Evolutionary conservation across 1,140 invertebrate genomes (phyloP), one percentile per base, ranked within the genome.

Genomic region (Caerostris extrusa): DNA sequence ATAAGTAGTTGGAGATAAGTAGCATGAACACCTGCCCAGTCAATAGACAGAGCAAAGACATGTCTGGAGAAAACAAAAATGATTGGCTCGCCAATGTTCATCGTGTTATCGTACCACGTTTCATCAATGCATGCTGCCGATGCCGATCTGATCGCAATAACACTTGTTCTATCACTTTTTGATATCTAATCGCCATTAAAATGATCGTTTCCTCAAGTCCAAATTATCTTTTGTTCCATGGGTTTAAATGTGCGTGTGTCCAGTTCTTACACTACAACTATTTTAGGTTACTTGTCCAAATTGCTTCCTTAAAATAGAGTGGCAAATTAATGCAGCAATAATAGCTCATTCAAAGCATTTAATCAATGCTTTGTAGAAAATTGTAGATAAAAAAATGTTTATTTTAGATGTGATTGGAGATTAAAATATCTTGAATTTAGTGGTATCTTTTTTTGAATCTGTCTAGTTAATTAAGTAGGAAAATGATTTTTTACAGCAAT

Each of bases 161-260:
- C 69, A 77, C 69, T 34, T 77, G 69, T 77, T 77, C 7, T 77
- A 77, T 77, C 69, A 77, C 69, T 50, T 50, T 53, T 77, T 4
- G 34, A 34, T 4, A 77, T 77, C 69, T 77, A 34, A 77, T 34
- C 0, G 34, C 12, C 34, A 77, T 50, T 77, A 77, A 50, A 77
- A 50, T 77, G 10, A 7, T 19, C 19, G 69, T 53, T 10, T 34
- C 34, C 34, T 34, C 34, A 34, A 34, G 50, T 50, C 10, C 69
- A 50, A 77, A 77, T 77, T 34, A 77, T 77, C 34, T 7, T 19
- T 34, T 77, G 69, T 34, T 50, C 5, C 34, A 77, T 77, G 69
- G 50, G 69, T 77, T 71, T 71, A 34, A 50, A 10, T 5, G 69
- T 34, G 19, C 69, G 19, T 10, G 17, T 10, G 19, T 77, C 69